phyloP scores from a whole-genome alignment of 1,140 invertebrate genomes.

The Aricia agestis region DNA sequence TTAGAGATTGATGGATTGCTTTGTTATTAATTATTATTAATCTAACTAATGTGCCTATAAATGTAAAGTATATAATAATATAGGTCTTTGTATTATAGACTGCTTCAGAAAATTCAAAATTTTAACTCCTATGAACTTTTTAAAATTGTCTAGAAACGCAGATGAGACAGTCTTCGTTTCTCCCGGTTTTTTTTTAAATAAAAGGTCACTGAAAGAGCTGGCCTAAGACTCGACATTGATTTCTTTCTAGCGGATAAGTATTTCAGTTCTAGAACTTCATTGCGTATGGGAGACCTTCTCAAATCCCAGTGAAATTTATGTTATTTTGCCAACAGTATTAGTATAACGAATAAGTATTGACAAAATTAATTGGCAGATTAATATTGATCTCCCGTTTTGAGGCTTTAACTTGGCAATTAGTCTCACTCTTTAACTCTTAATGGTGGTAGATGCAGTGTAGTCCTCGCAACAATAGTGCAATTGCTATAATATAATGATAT shows the following conservation, averaged over 20 bases:
- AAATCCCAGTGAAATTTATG: constrained; percentile 64
- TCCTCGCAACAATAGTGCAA: constrained; percentile 75
- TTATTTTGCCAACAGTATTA: constrained; percentile 72
- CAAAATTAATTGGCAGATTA: constrained; percentile 55
- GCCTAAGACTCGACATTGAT: constrained; percentile 59
- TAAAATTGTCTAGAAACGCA: not conserved
- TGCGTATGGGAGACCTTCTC: constrained; percentile 39
- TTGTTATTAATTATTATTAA: constrained; percentile 47
- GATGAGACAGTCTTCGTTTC: constrained; percentile 16
- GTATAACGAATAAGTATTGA: constrained; percentile 57
- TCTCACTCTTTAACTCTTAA: constrained; percentile 55
- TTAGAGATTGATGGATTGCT: constrained; percentile 69
- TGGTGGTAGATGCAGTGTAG: constrained; percentile 66
- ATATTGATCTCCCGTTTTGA: constrained; percentile 57
- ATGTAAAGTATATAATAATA: constrained; percentile 70
- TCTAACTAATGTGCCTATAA: constrained; percentile 75
- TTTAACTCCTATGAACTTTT: constrained; percentile 26
- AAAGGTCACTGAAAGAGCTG: constrained; percentile 37
- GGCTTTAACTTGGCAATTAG: constrained; percentile 53
- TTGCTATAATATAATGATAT: constrained; percentile 67
- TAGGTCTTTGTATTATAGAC: constrained; percentile 66
- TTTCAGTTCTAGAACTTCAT: constrained; percentile 50
- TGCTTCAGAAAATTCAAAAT: constrained; percentile 58
- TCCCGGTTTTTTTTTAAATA: constrained; percentile 29
- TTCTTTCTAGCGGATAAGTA: constrained; percentile 47